phyloP scores from a whole-genome alignment of 1,140 invertebrate genomes.

The Camponotus pennsylvanicus region DNA sequence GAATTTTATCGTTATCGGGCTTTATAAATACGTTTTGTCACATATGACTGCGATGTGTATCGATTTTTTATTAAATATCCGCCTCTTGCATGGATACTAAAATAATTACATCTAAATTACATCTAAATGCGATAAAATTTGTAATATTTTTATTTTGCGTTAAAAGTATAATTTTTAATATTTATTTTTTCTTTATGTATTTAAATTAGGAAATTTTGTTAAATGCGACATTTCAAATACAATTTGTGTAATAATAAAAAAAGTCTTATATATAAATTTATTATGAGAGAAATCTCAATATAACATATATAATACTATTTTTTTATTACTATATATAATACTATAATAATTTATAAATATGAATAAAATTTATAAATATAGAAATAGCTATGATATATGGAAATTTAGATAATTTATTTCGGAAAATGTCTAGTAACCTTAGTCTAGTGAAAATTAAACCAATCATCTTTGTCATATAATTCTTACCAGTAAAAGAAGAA shows the following conservation, averaged over 20 bases:
- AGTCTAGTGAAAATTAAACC: not conserved
- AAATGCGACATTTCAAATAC: not conserved
- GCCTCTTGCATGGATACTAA: not conserved
- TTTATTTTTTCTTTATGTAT: slow-evolving; percentile 26
- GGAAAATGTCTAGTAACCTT: no score
- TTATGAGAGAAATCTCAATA: not conserved
- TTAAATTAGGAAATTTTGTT: not conserved
- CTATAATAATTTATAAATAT: no score
- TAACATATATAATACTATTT: no score
- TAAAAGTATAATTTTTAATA: not conserved
- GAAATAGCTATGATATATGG: no score
- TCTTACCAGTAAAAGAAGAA: not conserved
- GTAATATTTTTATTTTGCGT: not conserved
- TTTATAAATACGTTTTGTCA: slow-evolving; percentile 62
- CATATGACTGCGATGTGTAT: not conserved
- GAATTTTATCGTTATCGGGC: slow-evolving; percentile 93
- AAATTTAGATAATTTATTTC: no score
- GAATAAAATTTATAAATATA: no score
- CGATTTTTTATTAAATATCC: not conserved
- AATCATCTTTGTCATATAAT: not conserved
- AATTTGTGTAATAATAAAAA: not conserved
- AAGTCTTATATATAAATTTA: slow-evolving; percentile 7
- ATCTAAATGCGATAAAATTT: not conserved
- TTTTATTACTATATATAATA: no score
- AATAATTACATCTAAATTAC: not conserved